phyloP scores from a whole-genome alignment of 2,888 invertebrate genomes.

The Cephus rjabovi region DNA sequence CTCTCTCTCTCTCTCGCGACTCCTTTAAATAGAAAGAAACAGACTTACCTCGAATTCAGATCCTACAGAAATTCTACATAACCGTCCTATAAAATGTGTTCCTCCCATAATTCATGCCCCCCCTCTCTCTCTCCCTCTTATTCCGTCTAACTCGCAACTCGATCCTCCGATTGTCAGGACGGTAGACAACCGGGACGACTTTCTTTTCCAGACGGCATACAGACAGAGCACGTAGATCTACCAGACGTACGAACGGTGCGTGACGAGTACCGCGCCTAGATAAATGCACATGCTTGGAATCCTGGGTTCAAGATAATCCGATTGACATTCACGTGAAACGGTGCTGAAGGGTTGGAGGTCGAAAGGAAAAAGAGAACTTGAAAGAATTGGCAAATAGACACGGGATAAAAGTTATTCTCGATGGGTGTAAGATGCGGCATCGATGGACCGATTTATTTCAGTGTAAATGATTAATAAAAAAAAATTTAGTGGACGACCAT shows the following conservation, averaged over 20 bases:
- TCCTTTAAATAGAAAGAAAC: too few relatives aligned
- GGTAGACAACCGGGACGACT: neutral
- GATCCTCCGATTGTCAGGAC: slow-evolving; percentile 1
- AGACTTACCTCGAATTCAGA: too few relatives aligned
- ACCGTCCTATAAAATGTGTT: too few relatives aligned
- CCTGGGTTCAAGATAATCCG: slow-evolving; percentile 31
- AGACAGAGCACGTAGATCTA: slow-evolving; percentile 60
- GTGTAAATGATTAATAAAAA: neutral
- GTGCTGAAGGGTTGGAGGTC: neutral
- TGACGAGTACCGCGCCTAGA: slow-evolving; percentile 56
- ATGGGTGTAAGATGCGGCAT: neutral
- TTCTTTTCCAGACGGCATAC: slow-evolving; percentile 57
- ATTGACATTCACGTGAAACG: neutral
- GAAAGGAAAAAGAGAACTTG: neutral
- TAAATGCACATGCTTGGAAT: slow-evolving; percentile 52
- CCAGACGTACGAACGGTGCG: slow-evolving; percentile 53
- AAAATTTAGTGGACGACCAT: too few relatives aligned
- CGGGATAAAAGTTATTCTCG: neutral
- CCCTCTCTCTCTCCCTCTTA: neutral
- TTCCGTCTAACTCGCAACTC: slow-evolving; percentile 19
- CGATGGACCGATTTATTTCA: neutral
- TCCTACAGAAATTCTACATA: too few relatives aligned
- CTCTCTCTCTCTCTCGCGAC: too few relatives aligned
- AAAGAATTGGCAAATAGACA: neutral
- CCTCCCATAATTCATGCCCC: neutral